phyloP scores from a whole-genome alignment of 2,888 invertebrate genomes.

The Heliconius sara region DNA sequence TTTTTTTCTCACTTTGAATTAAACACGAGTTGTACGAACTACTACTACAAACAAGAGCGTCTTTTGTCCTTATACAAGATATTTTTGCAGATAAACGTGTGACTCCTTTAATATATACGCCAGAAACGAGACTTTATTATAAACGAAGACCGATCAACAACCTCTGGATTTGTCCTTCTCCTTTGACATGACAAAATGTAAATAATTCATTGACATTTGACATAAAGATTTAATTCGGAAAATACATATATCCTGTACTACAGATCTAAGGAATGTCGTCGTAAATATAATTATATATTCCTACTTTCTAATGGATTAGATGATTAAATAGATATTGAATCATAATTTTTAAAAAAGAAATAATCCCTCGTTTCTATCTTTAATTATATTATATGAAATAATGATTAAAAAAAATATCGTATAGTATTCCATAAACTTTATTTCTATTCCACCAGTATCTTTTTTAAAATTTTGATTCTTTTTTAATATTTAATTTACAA shows the following conservation, averaged over 20 bases:
- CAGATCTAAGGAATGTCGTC: not conserved
- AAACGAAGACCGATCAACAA: slow-evolving; percentile 39
- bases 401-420: too few relatives aligned
- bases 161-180: slow-evolving; percentile 39
- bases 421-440: too few relatives aligned
- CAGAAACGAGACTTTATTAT: slow-evolving; percentile 35
- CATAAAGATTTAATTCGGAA: slow-evolving; percentile 14
- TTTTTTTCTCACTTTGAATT: slow-evolving; percentile 9
- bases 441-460: too few relatives aligned
- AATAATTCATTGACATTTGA: slow-evolving; percentile 38
- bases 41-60: not conserved
- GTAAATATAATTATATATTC: too few relatives aligned
- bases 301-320: too few relatives aligned
- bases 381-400: too few relatives aligned
- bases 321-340: too few relatives aligned
- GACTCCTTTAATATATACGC: slow-evolving; percentile 13
- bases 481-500: too few relatives aligned
- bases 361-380: too few relatives aligned
- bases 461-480: too few relatives aligned
- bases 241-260: not conserved
- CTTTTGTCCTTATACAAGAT: slow-evolving; percentile 12
- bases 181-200: slow-evolving; percentile 37
- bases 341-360: too few relatives aligned
- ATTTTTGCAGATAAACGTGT: not conserved
- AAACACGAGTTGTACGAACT: slow-evolving; percentile 8